phyloP scores from a whole-genome alignment of 1,140 invertebrate species.

The Plectrocnemia conspersa region DNA sequence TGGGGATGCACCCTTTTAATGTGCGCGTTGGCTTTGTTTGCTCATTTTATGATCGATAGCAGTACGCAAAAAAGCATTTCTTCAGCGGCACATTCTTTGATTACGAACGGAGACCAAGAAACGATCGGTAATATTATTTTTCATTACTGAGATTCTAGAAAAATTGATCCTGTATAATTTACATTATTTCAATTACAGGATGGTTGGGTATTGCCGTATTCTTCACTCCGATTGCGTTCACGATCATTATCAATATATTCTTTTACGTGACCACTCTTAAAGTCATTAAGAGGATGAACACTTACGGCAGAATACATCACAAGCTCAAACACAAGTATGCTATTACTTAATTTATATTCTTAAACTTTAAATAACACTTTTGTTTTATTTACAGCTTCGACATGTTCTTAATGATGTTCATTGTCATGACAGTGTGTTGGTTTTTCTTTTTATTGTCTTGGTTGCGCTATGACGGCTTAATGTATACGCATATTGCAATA shows the following conservation, averaged over 20 bases:
- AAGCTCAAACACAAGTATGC: slow-evolving; percentile 74
- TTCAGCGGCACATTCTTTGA: slow-evolving; percentile 38
- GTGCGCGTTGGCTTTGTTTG: slow-evolving; percentile 67
- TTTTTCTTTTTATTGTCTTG: slow-evolving; percentile 68
- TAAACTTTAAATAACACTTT: slow-evolving; percentile 6
- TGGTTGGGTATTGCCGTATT: slow-evolving; percentile 75
- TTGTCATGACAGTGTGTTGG: slow-evolving; percentile 69
- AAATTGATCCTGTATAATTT: neutral
- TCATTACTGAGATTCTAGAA: neutral
- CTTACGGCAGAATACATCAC: slow-evolving; percentile 78
- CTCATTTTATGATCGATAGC: slow-evolving; percentile 74
- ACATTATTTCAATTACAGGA: slow-evolving; percentile 49
- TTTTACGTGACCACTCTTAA: slow-evolving; percentile 75
- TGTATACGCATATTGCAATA: slow-evolving; percentile 68
- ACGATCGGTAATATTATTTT: slow-evolving; percentile 62
- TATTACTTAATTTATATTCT: slow-evolving; percentile 20
- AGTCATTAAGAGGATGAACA: slow-evolving; percentile 70
- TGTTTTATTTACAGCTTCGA: slow-evolving; percentile 61
- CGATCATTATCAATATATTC: slow-evolving; percentile 69
- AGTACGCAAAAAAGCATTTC: slow-evolving; percentile 50
- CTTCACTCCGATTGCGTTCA: slow-evolving; percentile 73
- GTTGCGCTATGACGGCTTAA: slow-evolving; percentile 62
- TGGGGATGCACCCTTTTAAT: slow-evolving; percentile 69
- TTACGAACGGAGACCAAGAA: slow-evolving; percentile 57
- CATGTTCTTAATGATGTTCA: slow-evolving; percentile 68